Base-by-base conservation (phyloP, 2,888 invertebrate species). In the Buathra laborator region DNA sequence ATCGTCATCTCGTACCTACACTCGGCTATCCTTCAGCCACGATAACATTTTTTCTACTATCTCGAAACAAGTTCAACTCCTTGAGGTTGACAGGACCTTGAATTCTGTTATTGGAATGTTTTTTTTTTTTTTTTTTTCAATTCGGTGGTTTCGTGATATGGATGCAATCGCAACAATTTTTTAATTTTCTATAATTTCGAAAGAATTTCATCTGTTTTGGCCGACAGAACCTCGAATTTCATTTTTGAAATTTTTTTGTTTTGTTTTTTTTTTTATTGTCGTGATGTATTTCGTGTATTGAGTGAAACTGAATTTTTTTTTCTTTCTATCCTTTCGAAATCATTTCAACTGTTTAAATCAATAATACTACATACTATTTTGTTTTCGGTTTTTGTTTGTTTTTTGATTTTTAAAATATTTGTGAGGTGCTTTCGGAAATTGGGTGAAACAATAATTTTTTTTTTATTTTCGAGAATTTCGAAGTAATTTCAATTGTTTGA, bases 21-120 rank as follows among this genome's bases (percentile, higher is more conserved):
- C 62, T 51, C 19, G 44, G 10, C 14, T 32, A 37, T 19, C 14
- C 48, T 70, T 29, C 37, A 44, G n/a, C n/a, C 37, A 51, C 37
- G 32, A 51, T 12, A 48, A 48, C 46, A 10, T 48, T 19, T 14
- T 48, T 14, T 48, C 12, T 12, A 3, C 46, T 48, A 3, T 48
- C 12, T 9, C 5, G 5, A 37, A 37, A 37, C 37, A 37, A 37
- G 6, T 37, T 37, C 37, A 37, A 37, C 37, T 37, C 6, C 9
- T 37, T 37, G 3, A 7, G 37, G 67, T 48, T 48, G 46, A 59
- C 3, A 48, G 16, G 51, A 48, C 68, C 66, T 77, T 64, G 46
- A 77, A 48, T 29, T 53, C 24, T 70, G n/a, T 44, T 32, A 14
- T n/a, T 14, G 14, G 14, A 12, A n/a, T 24, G 3, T 10, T 14